phyloP scores from a whole-genome alignment of 2,113 vertebrate species.

The Onychostruthus taczanowskii region DNA sequence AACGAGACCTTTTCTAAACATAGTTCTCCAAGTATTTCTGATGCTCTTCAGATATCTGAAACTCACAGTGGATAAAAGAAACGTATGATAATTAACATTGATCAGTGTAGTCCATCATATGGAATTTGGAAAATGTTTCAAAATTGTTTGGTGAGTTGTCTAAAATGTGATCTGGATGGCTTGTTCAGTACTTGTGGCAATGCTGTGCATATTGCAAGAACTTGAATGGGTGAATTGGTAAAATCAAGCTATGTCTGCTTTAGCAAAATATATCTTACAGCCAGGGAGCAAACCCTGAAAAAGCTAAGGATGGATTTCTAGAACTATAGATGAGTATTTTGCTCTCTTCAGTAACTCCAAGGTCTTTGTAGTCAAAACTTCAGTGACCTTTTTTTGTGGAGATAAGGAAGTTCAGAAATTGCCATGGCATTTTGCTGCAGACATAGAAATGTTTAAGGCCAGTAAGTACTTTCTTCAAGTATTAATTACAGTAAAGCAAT shows the following conservation, averaged over 20 bases:
- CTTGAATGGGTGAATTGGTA: background rate
- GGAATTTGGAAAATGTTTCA: background rate
- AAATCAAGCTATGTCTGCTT: background rate
- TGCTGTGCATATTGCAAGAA: background rate
- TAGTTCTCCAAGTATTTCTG: background rate
- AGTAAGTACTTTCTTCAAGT: background rate
- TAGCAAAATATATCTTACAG: background rate
- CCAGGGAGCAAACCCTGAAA: background rate
- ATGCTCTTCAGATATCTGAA: background rate
- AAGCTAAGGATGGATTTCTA: background rate
- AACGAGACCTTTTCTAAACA: background rate
- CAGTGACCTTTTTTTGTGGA: background rate
- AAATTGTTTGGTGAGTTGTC: background rate
- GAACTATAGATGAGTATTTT: background rate
- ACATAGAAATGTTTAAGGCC: background rate
- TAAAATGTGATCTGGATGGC: background rate
- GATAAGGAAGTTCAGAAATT: background rate
- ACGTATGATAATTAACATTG: background rate
- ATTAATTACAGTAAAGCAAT: background rate
- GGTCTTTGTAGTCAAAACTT: background rate
- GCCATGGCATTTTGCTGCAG: background rate
- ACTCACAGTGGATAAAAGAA: background rate
- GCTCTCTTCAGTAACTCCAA: background rate
- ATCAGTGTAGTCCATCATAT: background rate
- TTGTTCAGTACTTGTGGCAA: background rate